Percentiles rank a stretch among this genome's conserved stretches.
Conservation (phyloP, 2,113 vertebrate species). For the Okapia johnstoni region DNA sequence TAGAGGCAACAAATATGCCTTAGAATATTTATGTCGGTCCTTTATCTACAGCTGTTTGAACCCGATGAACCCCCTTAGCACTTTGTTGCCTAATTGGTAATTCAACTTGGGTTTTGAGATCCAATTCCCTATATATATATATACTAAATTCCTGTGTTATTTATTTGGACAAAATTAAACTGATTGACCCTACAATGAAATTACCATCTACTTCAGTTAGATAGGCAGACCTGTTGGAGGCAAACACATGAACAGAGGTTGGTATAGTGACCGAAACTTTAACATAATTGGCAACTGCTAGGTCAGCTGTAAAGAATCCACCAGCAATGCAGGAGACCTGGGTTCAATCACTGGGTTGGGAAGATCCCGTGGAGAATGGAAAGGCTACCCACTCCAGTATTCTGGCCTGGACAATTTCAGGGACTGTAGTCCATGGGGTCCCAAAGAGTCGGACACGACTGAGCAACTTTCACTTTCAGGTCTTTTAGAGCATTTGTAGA, state of each 20-base stretch:
- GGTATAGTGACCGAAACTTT: background rate
- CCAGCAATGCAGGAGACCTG: background rate
- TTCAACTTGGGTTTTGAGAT: background rate
- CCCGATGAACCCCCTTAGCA: background rate
- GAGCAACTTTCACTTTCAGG: background rate
- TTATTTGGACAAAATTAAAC: background rate
- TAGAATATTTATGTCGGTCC: background rate
- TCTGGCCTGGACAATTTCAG: background rate
- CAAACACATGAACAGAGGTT: background rate
- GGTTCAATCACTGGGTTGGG: background rate
- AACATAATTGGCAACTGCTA: background rate
- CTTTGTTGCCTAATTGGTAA: background rate
- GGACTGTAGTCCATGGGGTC: background rate
- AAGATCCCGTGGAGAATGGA: background rate
- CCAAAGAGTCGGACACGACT: fast-evolving
- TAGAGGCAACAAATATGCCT: background rate
- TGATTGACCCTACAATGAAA: background rate
- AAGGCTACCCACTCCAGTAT: background rate
- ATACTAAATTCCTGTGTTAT: background rate
- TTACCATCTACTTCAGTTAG: background rate
- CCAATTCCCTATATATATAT: background rate
- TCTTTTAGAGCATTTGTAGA: background rate
- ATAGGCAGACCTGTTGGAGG: background rate
- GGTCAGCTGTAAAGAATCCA: background rate
- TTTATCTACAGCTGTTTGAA: background rate